A percentile compares a stretch with the other conserved stretches of the same genome.
These are phyloP conservation scores for Pomatorhinus ruficollis DNA, from an alignment of 2,113 vertebrate species.

Conservation along the genomic window DNA sequence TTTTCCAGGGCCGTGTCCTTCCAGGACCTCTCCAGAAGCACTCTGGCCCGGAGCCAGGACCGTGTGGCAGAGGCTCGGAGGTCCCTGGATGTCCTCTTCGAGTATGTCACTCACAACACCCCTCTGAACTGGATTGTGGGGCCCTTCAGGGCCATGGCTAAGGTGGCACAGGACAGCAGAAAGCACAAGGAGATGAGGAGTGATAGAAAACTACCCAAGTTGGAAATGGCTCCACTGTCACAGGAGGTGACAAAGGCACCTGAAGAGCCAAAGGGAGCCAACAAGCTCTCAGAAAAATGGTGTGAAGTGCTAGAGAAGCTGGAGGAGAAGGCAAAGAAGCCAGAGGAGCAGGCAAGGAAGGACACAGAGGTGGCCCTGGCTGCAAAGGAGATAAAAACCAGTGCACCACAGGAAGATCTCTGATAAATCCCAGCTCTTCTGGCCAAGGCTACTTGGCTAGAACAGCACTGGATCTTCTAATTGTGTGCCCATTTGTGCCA, in stretches of 20 bases:
- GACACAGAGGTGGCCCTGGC: neutral
- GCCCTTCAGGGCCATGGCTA: conserved; percentile 62
- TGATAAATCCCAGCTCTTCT: neutral
- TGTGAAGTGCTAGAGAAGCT: neutral
- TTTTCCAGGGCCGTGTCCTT: conserved; percentile 75
- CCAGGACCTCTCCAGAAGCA: conserved; percentile 77
- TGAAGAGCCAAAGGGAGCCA: neutral
- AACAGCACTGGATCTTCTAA: neutral
- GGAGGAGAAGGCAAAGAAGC: neutral
- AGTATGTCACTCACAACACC: conserved; percentile 71
- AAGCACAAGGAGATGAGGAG: neutral
- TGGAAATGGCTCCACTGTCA: neutral
- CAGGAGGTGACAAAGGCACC: neutral
- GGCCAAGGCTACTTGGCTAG: neutral
- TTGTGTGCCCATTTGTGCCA: neutral
- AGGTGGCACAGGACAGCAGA: conserved; percentile 45
- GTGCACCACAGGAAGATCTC: neutral
- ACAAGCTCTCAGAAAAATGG: neutral
- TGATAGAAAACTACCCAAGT: accelerated
- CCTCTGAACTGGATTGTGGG: conserved; percentile 84
- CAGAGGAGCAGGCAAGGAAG: neutral
- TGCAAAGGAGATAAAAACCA: neutral
- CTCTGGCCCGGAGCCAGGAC: conserved; percentile 77
- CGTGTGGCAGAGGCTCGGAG: conserved; percentile 74
- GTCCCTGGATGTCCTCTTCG: conserved; percentile 83